These are phyloP conservation scores for Rhagologus leucostigma DNA, from an alignment of 2,113 vertebrate species.

Conservation along the genomic window DNA sequence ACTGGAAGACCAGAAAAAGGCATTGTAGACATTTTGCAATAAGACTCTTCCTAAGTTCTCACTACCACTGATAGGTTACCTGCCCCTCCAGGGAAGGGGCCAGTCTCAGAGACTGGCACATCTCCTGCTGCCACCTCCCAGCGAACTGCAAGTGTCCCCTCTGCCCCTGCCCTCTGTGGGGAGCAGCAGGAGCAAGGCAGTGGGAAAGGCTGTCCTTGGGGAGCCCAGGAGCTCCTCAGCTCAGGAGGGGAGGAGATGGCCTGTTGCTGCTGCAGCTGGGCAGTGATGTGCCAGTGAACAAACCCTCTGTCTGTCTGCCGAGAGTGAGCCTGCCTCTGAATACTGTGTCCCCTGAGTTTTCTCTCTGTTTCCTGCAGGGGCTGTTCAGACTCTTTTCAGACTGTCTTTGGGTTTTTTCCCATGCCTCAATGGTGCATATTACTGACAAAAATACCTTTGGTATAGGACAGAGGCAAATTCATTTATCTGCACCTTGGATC, in stretches of 20 bases:
- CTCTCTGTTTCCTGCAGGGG: not conserved
- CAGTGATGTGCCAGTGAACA: not conserved
- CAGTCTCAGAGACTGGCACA: fast-evolving
- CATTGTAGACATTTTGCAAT: not conserved
- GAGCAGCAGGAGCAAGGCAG: not conserved
- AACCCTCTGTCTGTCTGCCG: not conserved
- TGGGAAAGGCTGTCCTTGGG: not conserved
- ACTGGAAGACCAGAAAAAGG: not conserved
- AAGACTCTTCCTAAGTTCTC: not conserved
- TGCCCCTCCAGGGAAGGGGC: not conserved
- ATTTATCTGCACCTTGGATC: not conserved
- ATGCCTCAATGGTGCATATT: not conserved
- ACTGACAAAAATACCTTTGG: not conserved
- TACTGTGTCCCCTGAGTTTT: not conserved
- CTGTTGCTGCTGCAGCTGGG: not conserved
- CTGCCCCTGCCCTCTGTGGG: not conserved
- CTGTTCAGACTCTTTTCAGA: not conserved
- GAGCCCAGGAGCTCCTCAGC: not conserved
- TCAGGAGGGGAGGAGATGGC: not conserved
- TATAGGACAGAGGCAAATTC: not conserved
- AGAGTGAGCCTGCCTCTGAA: not conserved
- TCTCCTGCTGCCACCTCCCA: not conserved
- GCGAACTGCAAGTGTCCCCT: not conserved
- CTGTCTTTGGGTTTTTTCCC: not conserved
- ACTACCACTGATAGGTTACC: not conserved